phyloP scores from a whole-genome alignment of 2,888 invertebrate genomes.

The Galerucella pusilla region DNA sequence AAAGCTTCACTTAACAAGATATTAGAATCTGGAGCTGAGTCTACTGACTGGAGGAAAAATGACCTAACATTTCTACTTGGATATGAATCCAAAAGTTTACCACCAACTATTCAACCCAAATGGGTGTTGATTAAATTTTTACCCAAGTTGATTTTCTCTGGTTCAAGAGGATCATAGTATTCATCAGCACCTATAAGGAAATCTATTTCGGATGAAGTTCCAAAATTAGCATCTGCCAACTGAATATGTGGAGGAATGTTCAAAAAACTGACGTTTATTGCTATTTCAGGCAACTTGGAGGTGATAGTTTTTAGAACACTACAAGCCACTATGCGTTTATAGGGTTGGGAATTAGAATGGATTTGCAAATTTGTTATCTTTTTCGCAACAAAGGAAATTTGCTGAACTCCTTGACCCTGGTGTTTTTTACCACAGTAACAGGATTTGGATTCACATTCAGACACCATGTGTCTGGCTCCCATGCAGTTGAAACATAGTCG shows the following conservation, averaged over 20 bases:
- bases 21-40: background rate
- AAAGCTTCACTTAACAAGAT: constrained; percentile 8
- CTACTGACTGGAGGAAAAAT: too few relatives aligned
- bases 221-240: constrained; percentile 7
- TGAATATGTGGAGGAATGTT: constrained; percentile 2
- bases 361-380: too few relatives aligned
- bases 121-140: background rate
- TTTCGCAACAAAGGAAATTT: too few relatives aligned
- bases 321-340: constrained; percentile 1
- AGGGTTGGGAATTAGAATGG: background rate
- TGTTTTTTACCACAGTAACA: constrained; percentile 5
- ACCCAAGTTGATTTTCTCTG: background rate
- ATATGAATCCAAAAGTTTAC: constrained; percentile 3
- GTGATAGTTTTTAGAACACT: constrained; percentile 3
- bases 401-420: too few relatives aligned
- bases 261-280: background rate
- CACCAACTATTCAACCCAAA: constrained; percentile 5
- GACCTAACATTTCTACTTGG: background rate
- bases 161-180: background rate
- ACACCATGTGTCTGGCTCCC: constrained; percentile 1
- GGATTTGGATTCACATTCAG: background rate
- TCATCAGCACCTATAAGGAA: constrained; percentile 1
- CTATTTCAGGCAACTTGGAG: constrained; percentile 10
- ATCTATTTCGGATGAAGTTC: background rate
- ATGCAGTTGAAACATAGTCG: background rate